Evolutionary conservation across 2,113 vertebrate genomes (phyloP).

Genomic region (Monopterus albus): DNA sequence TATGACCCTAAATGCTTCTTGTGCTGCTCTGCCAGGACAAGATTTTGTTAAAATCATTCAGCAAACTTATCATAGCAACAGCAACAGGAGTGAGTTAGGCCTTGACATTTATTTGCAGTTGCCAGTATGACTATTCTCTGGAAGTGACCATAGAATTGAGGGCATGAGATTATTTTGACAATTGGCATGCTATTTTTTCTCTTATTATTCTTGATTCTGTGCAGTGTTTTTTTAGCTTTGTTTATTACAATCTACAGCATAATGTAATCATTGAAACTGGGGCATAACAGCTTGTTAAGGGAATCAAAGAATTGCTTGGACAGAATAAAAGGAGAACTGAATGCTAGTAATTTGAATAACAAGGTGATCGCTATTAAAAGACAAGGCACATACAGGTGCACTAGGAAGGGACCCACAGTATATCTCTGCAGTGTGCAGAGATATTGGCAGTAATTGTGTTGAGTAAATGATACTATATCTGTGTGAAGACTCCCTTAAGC

Average conservation of each 20-base stretch:
- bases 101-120: no score
- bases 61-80: no score
- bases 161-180: not conserved
- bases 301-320: not conserved
- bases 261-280: no score
- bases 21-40: no score
- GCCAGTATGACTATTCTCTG: no score
- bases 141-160: no score
- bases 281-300: not conserved
- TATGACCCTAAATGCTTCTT: no score
- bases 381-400: not conserved
- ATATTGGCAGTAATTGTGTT: not conserved
- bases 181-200: not conserved
- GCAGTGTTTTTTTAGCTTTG: not conserved
- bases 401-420: not conserved
- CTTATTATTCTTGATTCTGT: not conserved
- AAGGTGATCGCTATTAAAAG: not conserved
- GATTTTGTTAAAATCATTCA: no score
- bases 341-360: not conserved
- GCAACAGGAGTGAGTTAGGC: no score
- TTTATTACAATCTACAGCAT: no score
- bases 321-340: not conserved
- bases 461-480: not conserved
- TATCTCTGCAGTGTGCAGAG: not conserved
- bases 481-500: conserved; percentile 18